A percentile compares a stretch with the other conserved stretches of the same genome.
phyloP scores from a whole-genome alignment of 2,797 vertebrate species.

The Etheostoma perlongum region DNA sequence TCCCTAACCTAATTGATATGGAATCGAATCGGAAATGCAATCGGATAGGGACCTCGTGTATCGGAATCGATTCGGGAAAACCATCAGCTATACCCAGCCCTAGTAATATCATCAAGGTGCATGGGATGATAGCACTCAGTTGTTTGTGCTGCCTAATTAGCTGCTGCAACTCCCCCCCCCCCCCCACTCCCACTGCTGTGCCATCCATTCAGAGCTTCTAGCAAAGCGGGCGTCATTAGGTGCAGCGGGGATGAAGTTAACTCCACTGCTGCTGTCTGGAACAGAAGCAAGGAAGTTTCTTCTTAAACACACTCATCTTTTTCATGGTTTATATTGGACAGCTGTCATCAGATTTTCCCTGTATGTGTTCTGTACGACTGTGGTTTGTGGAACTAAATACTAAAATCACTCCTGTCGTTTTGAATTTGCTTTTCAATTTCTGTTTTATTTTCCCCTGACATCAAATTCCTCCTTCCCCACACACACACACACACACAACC shows the following conservation, averaged over 20 bases:
- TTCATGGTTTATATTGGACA: slow-evolving; percentile 24
- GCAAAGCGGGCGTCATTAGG: slow-evolving; percentile 63
- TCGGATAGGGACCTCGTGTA: too few relatives aligned
- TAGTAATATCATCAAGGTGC: slow-evolving; percentile 70
- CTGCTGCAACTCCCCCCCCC: slow-evolving; percentile 56
- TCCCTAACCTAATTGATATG: too few relatives aligned
- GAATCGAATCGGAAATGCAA: too few relatives aligned
- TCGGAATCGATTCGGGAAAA: too few relatives aligned
- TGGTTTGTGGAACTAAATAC: slow-evolving; percentile 22
- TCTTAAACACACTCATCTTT: slow-evolving; percentile 15
- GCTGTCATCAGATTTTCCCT: slow-evolving; percentile 39
- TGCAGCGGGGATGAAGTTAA: slow-evolving; percentile 37
- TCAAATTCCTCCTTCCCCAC: slow-evolving; percentile 6
- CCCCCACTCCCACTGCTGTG: slow-evolving; percentile 40
- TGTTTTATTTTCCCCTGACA: slow-evolving; percentile 56
- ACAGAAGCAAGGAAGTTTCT: slow-evolving; percentile 23
- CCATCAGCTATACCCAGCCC: too few relatives aligned
- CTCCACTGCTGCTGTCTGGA: slow-evolving; percentile 38
- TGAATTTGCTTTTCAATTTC: slow-evolving; percentile 41
- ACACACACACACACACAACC: neutral
- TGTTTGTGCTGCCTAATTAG: slow-evolving; percentile 79
- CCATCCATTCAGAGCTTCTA: slow-evolving; percentile 72
- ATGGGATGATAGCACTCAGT: slow-evolving; percentile 66
- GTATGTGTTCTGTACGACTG: slow-evolving; percentile 11
- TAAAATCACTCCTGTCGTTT: slow-evolving; percentile 29